These are phyloP conservation scores for Arnoldichthys spilopterus DNA, from an alignment of 2,797 vertebrate species.

Conservation along the genomic window DNA sequence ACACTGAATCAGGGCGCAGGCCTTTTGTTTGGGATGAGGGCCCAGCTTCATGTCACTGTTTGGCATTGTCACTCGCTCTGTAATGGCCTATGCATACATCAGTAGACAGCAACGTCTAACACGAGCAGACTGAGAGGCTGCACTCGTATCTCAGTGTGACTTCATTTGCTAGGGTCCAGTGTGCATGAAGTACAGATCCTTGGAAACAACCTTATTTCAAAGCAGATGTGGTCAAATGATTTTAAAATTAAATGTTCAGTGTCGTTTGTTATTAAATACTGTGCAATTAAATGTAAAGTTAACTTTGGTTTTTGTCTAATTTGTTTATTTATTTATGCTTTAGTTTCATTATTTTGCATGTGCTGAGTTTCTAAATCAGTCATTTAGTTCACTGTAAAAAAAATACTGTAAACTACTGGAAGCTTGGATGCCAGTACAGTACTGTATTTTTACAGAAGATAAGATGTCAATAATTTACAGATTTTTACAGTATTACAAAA, in stretches of 20 bases:
- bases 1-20: conserved; percentile 73
- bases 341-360: too few relatives aligned
- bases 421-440: too few relatives aligned
- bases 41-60: conserved; percentile 71
- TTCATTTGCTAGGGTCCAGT: conserved; percentile 8
- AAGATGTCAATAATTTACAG: too few relatives aligned
- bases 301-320: background rate
- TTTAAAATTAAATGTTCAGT: background rate
- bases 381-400: too few relatives aligned
- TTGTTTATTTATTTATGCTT: background rate
- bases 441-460: too few relatives aligned
- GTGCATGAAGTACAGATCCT: background rate
- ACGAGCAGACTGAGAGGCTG: conserved; percentile 62
- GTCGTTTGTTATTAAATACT: background rate
- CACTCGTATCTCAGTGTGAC: conserved; percentile 43
- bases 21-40: conserved; percentile 72
- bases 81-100: conserved; percentile 70
- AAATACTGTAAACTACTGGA: too few relatives aligned
- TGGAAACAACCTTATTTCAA: conserved; percentile 1
- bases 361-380: too few relatives aligned
- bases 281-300: too few relatives aligned
- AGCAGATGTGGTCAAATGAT: too few relatives aligned
- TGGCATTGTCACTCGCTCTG: conserved; percentile 72
- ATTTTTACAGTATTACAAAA: too few relatives aligned
- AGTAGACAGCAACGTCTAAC: conserved; percentile 67